These are phyloP conservation scores for Catostylus mosaicus DNA, from an alignment of 30 jellyfish, hydroid and myxozoan species.

Conservation along the genomic window DNA sequence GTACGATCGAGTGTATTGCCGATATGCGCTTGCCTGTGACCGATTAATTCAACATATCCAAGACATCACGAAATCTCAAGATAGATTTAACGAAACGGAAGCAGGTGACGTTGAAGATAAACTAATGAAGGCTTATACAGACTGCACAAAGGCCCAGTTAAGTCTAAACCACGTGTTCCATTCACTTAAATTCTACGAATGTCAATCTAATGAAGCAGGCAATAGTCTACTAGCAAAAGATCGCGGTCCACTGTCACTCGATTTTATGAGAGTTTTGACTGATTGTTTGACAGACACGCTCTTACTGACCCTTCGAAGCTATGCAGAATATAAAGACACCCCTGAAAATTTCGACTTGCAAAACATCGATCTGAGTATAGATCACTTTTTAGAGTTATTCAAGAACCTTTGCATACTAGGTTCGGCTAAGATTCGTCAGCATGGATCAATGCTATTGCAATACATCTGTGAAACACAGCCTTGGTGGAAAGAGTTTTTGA, in stretches of 20 bases:
- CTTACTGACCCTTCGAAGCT: conserved; percentile 11
- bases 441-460: conserved; percentile 62
- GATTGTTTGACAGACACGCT: conserved; percentile 72
- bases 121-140: conserved; percentile 43
- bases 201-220: not conserved
- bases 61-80: not conserved
- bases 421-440: conserved; percentile 49
- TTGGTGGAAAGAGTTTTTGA: conserved; percentile 88
- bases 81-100: conserved; percentile 1
- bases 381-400: conserved; percentile 58
- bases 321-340: not conserved
- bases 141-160: conserved; percentile 58
- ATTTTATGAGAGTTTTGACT: conserved; percentile 50
- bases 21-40: conserved; percentile 77
- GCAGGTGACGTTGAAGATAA: not conserved
- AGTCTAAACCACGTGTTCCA: conserved; percentile 50
- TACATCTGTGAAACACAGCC: conserved; percentile 52
- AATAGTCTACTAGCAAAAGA: not conserved
- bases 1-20: conserved; percentile 72
- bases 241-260: conserved; percentile 19
- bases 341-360: conserved; percentile 9
- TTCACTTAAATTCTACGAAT: conserved; percentile 48
- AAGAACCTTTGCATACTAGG: conserved; percentile 69
- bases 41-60: conserved; percentile 44
- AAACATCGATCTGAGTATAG: conserved; percentile 28